Evolutionary conservation across 2,888 invertebrate genomes (phyloP), one percentile per base, ranked within the genome.

Genomic region (Chouioia cunea): DNA sequence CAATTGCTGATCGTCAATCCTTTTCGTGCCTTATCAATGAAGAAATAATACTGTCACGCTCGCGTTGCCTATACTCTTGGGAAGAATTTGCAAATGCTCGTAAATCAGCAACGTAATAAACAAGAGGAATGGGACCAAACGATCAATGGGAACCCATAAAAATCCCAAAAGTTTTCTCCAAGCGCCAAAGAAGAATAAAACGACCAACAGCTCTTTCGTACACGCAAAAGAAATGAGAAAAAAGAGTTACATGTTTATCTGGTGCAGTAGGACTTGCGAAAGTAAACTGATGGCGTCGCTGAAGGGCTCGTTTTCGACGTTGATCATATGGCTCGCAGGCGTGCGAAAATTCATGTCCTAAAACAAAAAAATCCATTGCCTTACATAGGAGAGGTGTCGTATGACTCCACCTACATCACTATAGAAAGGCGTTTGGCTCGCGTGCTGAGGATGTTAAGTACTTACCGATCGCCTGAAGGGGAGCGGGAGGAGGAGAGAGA

Each of bases 31-130:
- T 71, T 67, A 71, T 71, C 71, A 67, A 67, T 67, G 71, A 66
- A 66, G 71, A 71, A 71, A 71, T 67, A 67, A 67, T 64, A 63
- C 66, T 67, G 63, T 65, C 62, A 70, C 59, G 52, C 65, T 23
- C 23, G 43, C 43, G 6, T n/a, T 6, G 27, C 6, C 27, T 27
- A 27, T 27, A 27, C 27, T 27, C 27, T 27, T 27, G 27, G 27
- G 27, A 27, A 27, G 27, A 27, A 67, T 47, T 57, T 23, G 67
- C 18, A 43, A 47, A n/a, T 47, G 44, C 65, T 53, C 65, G 59
- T 70, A 65, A 65, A 70, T 70, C 65, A 70, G 65, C 54, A 23
- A 65, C 56, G 70, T 56, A 65, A 65, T 70, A 65, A 70, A 70
- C 65, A 65, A 47, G 16, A 20, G 65, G 57, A 48, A 70, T 56